Evolutionary conservation across 2,113 vertebrate species (phyloP).

Genomic region (Podiceps cristatus): DNA sequence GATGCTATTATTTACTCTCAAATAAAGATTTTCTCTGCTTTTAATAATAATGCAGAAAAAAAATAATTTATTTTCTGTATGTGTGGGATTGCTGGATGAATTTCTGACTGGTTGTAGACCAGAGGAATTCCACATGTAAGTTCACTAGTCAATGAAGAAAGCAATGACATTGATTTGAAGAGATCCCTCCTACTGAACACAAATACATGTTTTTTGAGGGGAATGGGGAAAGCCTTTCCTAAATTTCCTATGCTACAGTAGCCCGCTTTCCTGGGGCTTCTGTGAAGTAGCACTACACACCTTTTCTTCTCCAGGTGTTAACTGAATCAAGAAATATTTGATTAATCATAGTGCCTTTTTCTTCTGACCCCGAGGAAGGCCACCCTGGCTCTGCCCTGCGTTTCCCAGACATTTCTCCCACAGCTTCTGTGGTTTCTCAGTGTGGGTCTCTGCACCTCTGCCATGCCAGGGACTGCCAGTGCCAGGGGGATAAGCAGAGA

Average conservation of each 20-base stretch:
- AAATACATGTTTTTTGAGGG: background rate
- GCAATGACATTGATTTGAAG: background rate
- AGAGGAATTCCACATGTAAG: background rate
- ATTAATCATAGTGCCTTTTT: background rate
- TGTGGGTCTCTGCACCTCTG: accelerated
- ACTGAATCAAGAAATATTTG: background rate
- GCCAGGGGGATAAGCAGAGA: background rate
- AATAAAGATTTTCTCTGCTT: background rate
- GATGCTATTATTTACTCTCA: constrained; percentile 23
- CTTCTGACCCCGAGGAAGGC: background rate
- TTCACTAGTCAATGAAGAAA: background rate
- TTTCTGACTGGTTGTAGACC: constrained; percentile 20
- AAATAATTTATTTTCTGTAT: background rate
- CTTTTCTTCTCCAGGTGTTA: constrained; percentile 7
- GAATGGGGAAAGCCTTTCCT: background rate
- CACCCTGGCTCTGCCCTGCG: accelerated
- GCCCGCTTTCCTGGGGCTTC: background rate
- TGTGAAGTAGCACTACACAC: constrained; percentile 4
- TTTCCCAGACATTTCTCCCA: background rate
- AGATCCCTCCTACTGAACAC: background rate
- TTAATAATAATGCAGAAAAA: background rate
- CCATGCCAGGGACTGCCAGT: background rate
- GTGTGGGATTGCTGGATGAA: constrained; percentile 10
- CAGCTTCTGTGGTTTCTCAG: background rate
- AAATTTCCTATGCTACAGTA: constrained; percentile 16